Conservation (phyloP, 1,140 invertebrate species). For the Drosophila ohnishii region DNA sequence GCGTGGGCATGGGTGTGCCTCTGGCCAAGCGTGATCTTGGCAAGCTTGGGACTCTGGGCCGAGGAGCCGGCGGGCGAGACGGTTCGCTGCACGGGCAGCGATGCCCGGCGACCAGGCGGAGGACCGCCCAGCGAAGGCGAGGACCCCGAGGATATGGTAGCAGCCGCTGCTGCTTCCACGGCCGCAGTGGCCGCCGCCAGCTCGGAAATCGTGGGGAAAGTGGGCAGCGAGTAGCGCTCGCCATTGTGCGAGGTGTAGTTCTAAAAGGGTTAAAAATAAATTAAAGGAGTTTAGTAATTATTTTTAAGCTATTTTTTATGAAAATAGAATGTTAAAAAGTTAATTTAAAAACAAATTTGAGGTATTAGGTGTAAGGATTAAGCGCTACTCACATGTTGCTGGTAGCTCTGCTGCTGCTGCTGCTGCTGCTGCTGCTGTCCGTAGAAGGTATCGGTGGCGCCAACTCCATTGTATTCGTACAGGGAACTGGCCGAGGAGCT, state of each 20-base stretch:
- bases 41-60: slow-evolving; percentile 87
- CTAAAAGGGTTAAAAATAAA: slow-evolving; percentile 22
- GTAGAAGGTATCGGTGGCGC: slow-evolving; percentile 54
- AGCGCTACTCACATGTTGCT: slow-evolving; percentile 68
- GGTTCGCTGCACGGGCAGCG: slow-evolving; percentile 89
- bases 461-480: slow-evolving; percentile 65
- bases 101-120: slow-evolving; percentile 88
- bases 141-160: slow-evolving; percentile 66
- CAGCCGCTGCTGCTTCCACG: slow-evolving; percentile 33
- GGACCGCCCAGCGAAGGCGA: slow-evolving; percentile 70
- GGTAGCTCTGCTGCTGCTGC: slow-evolving; percentile 57
- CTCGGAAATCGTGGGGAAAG: slow-evolving; percentile 86
- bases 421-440: slow-evolving; percentile 53
- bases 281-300: neutral
- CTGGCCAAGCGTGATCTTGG: slow-evolving; percentile 84
- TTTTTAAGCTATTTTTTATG: neutral
- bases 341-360: too few species aligned
- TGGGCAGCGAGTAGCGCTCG: slow-evolving; percentile 87
- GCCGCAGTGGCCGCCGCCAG: slow-evolving; percentile 84
- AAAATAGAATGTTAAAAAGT: too few species aligned
- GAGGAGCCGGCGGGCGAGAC: slow-evolving; percentile 86
- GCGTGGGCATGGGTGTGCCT: slow-evolving; percentile 52
- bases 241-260: slow-evolving; percentile 63
- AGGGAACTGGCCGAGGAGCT: slow-evolving; percentile 73
- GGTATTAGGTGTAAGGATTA: neutral